Conservation (phyloP, 2,113 vertebrate genomes). For the Limanda limanda region DNA sequence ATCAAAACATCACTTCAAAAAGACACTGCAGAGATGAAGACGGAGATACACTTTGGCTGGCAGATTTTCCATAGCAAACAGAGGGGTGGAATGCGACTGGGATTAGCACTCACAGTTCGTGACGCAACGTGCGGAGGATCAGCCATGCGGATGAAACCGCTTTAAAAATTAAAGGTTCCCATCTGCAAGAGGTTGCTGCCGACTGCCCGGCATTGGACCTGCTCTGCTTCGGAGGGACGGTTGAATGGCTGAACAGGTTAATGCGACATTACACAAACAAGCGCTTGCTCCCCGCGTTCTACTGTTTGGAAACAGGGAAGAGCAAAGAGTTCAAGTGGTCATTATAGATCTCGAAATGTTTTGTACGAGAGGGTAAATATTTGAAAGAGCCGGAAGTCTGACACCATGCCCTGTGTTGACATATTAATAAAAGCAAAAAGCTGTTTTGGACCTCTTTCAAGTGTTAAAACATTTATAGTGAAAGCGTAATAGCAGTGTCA, state of each 20-base stretch:
- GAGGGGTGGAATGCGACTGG: conserved; percentile 51
- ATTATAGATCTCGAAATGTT: conserved; percentile 69
- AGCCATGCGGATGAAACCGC: conserved; percentile 76
- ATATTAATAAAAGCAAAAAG: conserved; percentile 78
- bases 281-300: conserved; percentile 41
- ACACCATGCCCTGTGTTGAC: conserved; percentile 63
- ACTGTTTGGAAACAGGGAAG: conserved; percentile 67
- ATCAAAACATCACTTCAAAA: conserved; percentile 74
- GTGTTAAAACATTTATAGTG: conserved; percentile 71
- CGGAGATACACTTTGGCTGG: conserved; percentile 50
- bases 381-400: conserved; percentile 66
- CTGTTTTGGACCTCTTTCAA: conserved; percentile 72
- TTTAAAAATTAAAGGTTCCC: conserved; percentile 83
- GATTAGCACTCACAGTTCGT: conserved; percentile 73
- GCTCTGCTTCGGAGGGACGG: conserved; percentile 63
- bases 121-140: conserved; percentile 69
- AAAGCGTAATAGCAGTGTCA: conserved; percentile 53
- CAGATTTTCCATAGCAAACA: conserved; percentile 53
- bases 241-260: conserved; percentile 78
- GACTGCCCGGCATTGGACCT: conserved; percentile 44
- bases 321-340: conserved; percentile 78
- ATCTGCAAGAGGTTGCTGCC: conserved; percentile 64
- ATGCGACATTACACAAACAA: conserved; percentile 77
- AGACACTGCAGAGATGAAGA: conserved; percentile 52
- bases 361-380: conserved; percentile 67